Conservation (phyloP, 2,797 vertebrate genomes). For the Trachops cirrhosus region DNA sequence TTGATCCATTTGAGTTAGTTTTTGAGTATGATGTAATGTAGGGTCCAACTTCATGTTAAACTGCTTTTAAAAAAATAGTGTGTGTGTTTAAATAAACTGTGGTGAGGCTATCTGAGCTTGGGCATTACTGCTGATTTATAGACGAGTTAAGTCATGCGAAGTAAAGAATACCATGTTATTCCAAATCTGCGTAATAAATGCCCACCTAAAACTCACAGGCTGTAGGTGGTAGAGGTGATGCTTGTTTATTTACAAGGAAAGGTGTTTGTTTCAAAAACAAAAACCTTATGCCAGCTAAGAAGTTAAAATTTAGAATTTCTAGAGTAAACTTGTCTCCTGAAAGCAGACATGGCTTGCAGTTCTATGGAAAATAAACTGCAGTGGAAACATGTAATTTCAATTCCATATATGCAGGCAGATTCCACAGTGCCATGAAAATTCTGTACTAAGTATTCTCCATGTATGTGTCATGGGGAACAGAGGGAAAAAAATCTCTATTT, state of each 20-base stretch:
- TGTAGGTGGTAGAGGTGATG: background rate
- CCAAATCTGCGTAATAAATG: background rate
- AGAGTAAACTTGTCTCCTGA: slow-evolving; percentile 1
- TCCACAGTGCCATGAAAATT: background rate
- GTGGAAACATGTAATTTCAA: background rate
- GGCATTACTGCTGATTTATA: background rate
- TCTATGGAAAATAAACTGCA: background rate
- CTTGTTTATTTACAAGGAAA: background rate
- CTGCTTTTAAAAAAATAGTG: background rate
- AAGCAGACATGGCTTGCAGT: background rate
- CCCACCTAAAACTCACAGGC: background rate
- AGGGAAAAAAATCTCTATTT: background rate
- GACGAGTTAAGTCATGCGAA: background rate
- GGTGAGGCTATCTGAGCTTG: background rate
- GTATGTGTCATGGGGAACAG: background rate
- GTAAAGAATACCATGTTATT: background rate
- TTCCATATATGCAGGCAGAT: background rate
- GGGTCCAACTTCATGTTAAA: background rate
- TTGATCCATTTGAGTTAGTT: background rate
- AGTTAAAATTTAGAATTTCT: slow-evolving; percentile 16
- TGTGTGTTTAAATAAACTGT: background rate
- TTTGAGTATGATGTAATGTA: background rate
- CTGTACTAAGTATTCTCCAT: background rate
- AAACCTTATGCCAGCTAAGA: background rate
- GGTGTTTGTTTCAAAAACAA: background rate